phyloP scores from a whole-genome alignment of 1,140 invertebrate genomes.

The Coptotermes formosanus region DNA sequence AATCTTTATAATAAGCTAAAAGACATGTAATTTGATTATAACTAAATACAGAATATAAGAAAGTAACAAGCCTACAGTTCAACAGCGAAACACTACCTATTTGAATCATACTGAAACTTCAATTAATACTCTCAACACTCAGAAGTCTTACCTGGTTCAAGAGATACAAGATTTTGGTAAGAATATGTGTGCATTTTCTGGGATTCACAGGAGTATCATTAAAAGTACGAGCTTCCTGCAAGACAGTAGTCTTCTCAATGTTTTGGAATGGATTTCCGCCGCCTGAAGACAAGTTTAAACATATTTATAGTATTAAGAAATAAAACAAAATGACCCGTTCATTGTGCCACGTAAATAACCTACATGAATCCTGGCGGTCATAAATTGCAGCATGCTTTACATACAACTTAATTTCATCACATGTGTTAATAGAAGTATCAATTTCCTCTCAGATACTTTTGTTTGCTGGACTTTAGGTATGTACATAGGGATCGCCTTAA shows the following conservation, averaged over 20 bases:
- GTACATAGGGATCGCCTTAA: no score
- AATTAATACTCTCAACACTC: no score
- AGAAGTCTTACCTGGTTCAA: constrained; percentile 69
- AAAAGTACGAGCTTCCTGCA: constrained; percentile 96
- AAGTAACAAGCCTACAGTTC: no score
- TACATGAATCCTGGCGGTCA: neutral
- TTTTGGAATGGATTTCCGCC: constrained; percentile 88
- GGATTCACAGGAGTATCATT: constrained; percentile 97
- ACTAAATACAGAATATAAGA: no score
- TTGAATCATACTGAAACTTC: no score
- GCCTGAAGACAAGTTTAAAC: constrained; percentile 46
- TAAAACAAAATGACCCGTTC: neutral
- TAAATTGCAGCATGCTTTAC: neutral
- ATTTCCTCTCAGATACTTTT: neutral
- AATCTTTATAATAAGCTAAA: no score
- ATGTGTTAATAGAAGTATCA: neutral
- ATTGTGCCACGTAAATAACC: neutral
- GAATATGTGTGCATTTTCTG: constrained; percentile 91
- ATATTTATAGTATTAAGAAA: neutral
- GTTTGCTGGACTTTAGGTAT: no score
- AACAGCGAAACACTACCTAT: no score
- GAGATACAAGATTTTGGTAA: constrained; percentile 95
- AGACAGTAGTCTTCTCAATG: constrained; percentile 92
- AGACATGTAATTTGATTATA: no score
- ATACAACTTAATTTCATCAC: neutral